These are phyloP conservation scores for Notodonta dromedarius DNA, from an alignment of 2,888 invertebrate genomes.

Conservation along the genomic window DNA sequence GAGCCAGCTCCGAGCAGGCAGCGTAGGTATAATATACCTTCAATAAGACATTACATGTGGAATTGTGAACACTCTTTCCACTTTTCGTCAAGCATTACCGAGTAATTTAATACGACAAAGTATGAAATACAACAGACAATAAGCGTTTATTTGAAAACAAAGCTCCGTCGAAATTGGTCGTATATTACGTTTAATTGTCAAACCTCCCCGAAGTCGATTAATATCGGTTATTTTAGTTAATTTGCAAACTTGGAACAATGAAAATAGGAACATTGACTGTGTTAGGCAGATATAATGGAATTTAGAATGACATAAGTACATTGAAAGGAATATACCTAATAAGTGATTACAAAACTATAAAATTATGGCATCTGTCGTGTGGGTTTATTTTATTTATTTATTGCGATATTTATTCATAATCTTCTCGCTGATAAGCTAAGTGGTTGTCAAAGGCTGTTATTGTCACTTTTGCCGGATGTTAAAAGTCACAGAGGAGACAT, in stretches of 20 bases:
- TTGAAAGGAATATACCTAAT: too few relatives aligned
- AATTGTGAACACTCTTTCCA: slow-evolving; percentile 54
- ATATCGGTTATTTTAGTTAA: slow-evolving; percentile 31
- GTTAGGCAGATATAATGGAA: too few relatives aligned
- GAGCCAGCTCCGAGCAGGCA: slow-evolving; percentile 53
- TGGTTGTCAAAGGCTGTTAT: too few relatives aligned
- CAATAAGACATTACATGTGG: slow-evolving; percentile 60
- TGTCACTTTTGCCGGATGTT: too few relatives aligned
- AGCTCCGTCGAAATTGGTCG: slow-evolving; percentile 52
- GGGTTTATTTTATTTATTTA: too few relatives aligned
- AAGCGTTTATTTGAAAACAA: slow-evolving; percentile 58
- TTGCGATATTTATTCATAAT: too few relatives aligned
- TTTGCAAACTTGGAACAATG: slow-evolving; percentile 38
- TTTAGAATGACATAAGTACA: too few relatives aligned
- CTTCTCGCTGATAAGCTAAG: too few relatives aligned
- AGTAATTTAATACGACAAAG: slow-evolving; percentile 62
- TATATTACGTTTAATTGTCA: slow-evolving; percentile 46
- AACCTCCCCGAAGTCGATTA: slow-evolving; percentile 41
- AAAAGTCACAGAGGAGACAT: too few relatives aligned
- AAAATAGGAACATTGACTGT: too few relatives aligned
- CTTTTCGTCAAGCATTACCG: slow-evolving; percentile 57
- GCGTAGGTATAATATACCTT: slow-evolving; percentile 39
- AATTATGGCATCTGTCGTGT: too few relatives aligned
- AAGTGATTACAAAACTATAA: too few relatives aligned
- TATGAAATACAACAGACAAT: slow-evolving; percentile 50